These are phyloP conservation scores for Trachops cirrhosus DNA, from an alignment of 2,797 vertebrate species.

Conservation along the genomic window DNA sequence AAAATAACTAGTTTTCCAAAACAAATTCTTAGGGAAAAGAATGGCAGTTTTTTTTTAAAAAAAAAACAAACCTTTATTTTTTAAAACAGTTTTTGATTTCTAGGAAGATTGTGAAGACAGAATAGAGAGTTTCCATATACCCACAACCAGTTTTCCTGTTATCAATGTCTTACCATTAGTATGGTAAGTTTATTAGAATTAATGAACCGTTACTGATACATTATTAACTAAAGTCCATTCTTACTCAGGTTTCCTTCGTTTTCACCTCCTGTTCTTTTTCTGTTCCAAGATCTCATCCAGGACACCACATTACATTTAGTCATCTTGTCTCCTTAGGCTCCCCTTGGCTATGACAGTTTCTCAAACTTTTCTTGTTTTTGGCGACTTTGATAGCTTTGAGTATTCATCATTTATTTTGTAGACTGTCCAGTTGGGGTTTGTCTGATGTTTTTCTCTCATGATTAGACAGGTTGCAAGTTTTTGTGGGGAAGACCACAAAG, in stretches of 20 bases:
- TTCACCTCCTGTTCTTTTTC: neutral
- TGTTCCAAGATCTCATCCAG: neutral
- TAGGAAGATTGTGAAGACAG: too few relatives aligned
- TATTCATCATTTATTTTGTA: neutral
- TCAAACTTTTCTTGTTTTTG: neutral
- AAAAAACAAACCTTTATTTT: too few relatives aligned
- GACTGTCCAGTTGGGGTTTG: neutral
- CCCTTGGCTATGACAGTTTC: too few relatives aligned
- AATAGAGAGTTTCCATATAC: neutral
- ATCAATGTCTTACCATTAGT: neutral
- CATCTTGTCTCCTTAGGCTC: neutral
- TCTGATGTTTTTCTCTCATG: neutral
- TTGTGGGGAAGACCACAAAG: neutral
- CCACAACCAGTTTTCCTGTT: neutral
- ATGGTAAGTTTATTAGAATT: neutral
- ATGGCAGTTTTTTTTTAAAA: neutral
- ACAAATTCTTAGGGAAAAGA: neutral
- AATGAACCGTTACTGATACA: neutral
- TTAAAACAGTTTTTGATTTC: too few relatives aligned
- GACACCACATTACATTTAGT: neutral
- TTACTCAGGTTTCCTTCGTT: neutral
- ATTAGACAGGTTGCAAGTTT: neutral
- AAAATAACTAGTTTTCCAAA: neutral
- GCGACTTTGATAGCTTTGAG: neutral
- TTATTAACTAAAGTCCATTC: too few relatives aligned